Percentiles rank a stretch among this genome's conserved stretches.
Evolutionary conservation across 1,140 invertebrate species (phyloP).

Genomic region (Drosophila eugracilis): DNA sequence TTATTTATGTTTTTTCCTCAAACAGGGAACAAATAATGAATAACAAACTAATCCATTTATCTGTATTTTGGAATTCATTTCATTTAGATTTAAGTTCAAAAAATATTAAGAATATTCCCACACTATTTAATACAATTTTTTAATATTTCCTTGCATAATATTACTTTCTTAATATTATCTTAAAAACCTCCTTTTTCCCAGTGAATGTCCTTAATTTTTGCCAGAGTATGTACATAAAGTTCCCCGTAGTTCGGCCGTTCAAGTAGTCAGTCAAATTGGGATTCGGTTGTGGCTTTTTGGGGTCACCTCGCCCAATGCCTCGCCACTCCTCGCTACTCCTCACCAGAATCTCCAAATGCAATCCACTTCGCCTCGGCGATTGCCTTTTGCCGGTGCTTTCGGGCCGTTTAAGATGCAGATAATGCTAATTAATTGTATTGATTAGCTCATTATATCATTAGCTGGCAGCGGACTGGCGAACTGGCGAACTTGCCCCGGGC

Average conservation of each 20-base stretch:
- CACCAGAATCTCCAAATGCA: constrained; percentile 1
- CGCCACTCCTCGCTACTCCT: not conserved
- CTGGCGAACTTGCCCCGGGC: constrained; percentile 33
- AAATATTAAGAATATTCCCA: too few species aligned
- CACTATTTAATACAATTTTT: too few species aligned
- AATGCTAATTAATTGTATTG: constrained; percentile 81
- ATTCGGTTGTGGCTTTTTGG: constrained; percentile 15
- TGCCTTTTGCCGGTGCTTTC: constrained; percentile 17
- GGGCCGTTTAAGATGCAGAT: constrained; percentile 64
- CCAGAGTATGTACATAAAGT: not conserved
- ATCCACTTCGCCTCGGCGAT: constrained; percentile 1
- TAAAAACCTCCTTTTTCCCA: not conserved
- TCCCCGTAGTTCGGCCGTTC: constrained; percentile 3
- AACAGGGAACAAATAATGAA: too few species aligned
- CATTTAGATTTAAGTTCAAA: too few species aligned
- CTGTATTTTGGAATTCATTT: too few species aligned
- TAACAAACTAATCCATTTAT: too few species aligned
- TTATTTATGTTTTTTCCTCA: too few species aligned
- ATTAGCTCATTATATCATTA: constrained; percentile 80
- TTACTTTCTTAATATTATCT: too few species aligned
- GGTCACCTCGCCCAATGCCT: constrained; percentile 5
- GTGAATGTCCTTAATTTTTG: not conserved
- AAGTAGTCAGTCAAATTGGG: constrained; percentile 21
- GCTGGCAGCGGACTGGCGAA: constrained; percentile 24
- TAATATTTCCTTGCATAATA: too few species aligned